Conservation (phyloP, 2,113 vertebrate genomes). For the Rallus limicola region DNA sequence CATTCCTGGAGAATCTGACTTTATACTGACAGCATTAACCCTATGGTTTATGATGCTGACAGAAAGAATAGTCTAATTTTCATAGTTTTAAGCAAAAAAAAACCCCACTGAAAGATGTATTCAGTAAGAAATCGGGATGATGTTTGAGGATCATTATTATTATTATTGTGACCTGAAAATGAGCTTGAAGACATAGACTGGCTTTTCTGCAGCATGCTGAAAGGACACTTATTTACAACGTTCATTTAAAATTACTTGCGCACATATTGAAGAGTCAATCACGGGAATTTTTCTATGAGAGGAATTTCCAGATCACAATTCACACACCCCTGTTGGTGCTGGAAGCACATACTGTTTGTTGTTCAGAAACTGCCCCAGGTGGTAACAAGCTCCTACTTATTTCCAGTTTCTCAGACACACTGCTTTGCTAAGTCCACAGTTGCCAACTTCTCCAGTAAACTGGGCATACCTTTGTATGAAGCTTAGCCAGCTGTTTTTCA, state of each 20-base stretch:
- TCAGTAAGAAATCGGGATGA: neutral
- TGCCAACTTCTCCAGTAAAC: neutral
- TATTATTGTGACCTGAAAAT: neutral
- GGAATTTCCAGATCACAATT: neutral
- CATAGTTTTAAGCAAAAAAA: neutral
- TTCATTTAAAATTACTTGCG: neutral
- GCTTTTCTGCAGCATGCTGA: neutral
- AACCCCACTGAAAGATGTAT: neutral
- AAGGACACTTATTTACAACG: rapidly evolving
- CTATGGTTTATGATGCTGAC: neutral
- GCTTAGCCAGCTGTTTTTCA: conserved; percentile 96
- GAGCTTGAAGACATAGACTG: neutral
- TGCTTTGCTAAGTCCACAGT: neutral
- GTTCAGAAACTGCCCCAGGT: neutral
- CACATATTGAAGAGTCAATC: neutral
- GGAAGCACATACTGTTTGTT: neutral
- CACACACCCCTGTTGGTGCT: neutral
- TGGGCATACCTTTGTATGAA: conserved; percentile 91
- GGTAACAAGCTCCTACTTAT: neutral
- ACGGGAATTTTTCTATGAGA: neutral
- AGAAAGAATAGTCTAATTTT: neutral
- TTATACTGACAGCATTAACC: neutral
- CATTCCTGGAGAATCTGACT: neutral
- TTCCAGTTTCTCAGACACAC: neutral
- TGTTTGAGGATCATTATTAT: neutral